Percentiles rank a stretch among this genome's conserved stretches.
phyloP scores from a whole-genome alignment of 2,113 vertebrate genomes.

The Hyla sarda region DNA sequence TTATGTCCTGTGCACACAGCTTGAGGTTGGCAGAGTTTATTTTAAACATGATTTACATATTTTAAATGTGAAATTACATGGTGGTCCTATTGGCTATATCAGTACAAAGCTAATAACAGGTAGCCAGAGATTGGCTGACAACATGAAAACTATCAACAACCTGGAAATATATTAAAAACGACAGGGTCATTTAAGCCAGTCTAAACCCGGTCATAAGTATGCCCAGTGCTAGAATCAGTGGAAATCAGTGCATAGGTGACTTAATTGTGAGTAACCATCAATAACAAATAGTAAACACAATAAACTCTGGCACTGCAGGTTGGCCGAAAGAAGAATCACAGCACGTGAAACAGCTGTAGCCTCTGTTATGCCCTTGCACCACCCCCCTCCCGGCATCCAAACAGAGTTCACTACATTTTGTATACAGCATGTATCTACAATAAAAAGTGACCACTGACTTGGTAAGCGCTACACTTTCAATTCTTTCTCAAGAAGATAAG shows the following conservation, averaged over 20 bases:
- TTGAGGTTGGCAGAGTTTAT: slow-evolving; percentile 49
- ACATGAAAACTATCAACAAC: background rate
- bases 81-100: slow-evolving; percentile 19
- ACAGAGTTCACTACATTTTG: too few species aligned
- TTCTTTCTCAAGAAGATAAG: too few species aligned
- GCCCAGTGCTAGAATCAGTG: background rate
- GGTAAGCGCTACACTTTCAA: too few species aligned
- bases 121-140: slow-evolving; percentile 22
- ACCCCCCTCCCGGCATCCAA: too few species aligned
- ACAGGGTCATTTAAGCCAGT: background rate
- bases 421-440: too few species aligned
- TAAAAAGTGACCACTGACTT: too few species aligned
- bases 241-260: background rate
- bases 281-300: too few species aligned
- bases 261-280: too few species aligned
- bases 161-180: background rate
- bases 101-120: slow-evolving; percentile 32
- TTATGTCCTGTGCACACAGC: slow-evolving; percentile 57
- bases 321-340: too few species aligned
- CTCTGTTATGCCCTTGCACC: too few species aligned
- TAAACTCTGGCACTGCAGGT: too few species aligned
- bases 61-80: slow-evolving; percentile 27
- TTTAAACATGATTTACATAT: slow-evolving; percentile 52
- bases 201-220: background rate
- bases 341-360: too few species aligned